These are phyloP conservation scores for Idaea biselata DNA, from an alignment of 2,888 invertebrate species.

Conservation along the genomic window DNA sequence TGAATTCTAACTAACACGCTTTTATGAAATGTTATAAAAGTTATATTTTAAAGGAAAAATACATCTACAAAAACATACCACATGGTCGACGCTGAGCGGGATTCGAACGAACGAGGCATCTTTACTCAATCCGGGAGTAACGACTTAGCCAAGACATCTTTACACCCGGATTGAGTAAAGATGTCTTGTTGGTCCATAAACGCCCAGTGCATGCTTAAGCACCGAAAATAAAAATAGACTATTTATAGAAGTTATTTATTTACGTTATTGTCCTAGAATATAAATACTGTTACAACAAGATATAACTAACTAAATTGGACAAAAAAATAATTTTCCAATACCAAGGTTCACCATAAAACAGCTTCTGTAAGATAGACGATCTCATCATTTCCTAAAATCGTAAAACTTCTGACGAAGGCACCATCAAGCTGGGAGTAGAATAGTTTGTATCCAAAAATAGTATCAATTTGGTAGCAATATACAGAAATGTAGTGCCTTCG, in stretches of 20 bases:
- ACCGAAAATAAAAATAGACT: no score
- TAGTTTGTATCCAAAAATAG: conserved; percentile 33
- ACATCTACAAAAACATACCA: no score
- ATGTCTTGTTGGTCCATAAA: no score
- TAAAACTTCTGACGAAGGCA: conserved; percentile 32
- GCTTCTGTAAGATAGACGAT: conserved; percentile 21
- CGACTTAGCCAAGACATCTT: no score
- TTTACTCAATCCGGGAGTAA: no score
- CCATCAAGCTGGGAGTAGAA: conserved; percentile 30
- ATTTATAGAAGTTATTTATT: no score
- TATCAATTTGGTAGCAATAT: conserved; percentile 29
- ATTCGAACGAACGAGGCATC: no score
- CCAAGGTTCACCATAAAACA: conserved; percentile 14
- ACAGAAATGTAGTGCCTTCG: conserved; percentile 28
- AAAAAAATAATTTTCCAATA: conserved; percentile 24
- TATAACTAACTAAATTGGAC: not conserved
- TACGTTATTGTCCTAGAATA: not conserved
- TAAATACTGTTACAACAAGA: not conserved
- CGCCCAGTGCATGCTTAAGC: no score
- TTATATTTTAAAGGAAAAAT: no score
- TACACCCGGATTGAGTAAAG: no score
- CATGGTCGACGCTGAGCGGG: no score
- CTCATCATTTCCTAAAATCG: conserved; percentile 34
- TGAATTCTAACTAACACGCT: not conserved
- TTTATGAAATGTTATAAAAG: no score